phyloP scores from a whole-genome alignment of 2,113 vertebrate genomes.

The Coreoperca whiteheadi region DNA sequence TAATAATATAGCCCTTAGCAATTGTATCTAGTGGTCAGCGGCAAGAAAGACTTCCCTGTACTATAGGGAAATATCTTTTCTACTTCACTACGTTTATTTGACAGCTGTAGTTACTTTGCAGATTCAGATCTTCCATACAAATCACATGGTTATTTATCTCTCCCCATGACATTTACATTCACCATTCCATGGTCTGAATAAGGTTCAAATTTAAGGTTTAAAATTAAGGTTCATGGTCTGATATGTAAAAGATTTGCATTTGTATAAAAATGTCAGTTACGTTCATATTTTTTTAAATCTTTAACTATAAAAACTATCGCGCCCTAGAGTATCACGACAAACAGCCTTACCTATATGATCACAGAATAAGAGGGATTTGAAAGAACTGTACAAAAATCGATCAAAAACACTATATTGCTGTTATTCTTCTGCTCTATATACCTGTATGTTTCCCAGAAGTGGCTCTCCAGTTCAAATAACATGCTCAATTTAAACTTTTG shows the following conservation, averaged over 20 bases:
- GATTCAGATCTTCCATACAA: background rate
- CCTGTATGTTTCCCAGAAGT: background rate
- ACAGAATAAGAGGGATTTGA: background rate
- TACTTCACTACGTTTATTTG: background rate
- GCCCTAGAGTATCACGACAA: too few species aligned
- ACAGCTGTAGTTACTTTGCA: background rate
- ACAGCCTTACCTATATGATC: background rate
- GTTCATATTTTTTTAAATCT: background rate
- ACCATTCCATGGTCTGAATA: too few species aligned
- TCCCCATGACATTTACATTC: too few species aligned
- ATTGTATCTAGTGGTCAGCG: slow-evolving; percentile 17
- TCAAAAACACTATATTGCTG: background rate
- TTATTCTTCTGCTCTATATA: background rate
- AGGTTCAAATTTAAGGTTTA: background rate
- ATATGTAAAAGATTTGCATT: background rate
- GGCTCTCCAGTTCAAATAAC: background rate
- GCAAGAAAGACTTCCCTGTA: background rate
- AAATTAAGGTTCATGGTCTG: background rate
- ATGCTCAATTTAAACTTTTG: background rate
- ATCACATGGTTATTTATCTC: background rate
- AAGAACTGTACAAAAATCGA: too few species aligned
- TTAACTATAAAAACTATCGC: background rate
- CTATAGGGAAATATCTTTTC: background rate
- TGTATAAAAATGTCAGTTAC: background rate
- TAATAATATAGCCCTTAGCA: background rate